Evolutionary conservation across 2,113 vertebrate species (phyloP).

Genomic region (Tympanuchus pallidicinctus): DNA sequence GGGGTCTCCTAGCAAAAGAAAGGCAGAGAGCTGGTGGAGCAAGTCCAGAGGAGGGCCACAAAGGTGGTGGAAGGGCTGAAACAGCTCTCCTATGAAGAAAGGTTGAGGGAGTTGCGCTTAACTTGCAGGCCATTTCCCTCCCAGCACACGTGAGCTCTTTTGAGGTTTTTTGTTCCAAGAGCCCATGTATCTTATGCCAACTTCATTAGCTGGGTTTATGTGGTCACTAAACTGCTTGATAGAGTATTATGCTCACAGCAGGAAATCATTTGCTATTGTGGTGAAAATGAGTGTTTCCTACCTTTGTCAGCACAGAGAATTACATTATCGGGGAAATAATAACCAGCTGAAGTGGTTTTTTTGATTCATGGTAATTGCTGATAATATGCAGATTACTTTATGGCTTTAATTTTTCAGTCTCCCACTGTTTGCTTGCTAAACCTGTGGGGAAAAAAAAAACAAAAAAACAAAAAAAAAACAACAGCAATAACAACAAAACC

Average conservation of each 20-base stretch:
- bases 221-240: slow-evolving; percentile 56
- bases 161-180: slow-evolving; percentile 6
- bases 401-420: slow-evolving; percentile 62
- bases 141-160: neutral
- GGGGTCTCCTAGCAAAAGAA: no score
- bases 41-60: no score
- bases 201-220: slow-evolving; percentile 66
- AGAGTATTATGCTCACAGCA: slow-evolving; percentile 37
- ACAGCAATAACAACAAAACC: no score
- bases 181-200: slow-evolving; percentile 31
- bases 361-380: slow-evolving; percentile 65
- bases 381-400: slow-evolving; percentile 63
- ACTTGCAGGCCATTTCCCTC: no score
- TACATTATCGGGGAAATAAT: slow-evolving; percentile 40
- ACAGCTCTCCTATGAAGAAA: no score
- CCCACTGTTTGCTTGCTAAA: slow-evolving; percentile 66
- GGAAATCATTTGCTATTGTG: slow-evolving; percentile 66
- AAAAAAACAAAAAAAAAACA: neutral
- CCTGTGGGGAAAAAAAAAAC: neutral
- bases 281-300: slow-evolving; percentile 59
- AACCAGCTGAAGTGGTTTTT: slow-evolving; percentile 40
- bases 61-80: no score
- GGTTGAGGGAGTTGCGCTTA: no score
- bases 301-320: slow-evolving; percentile 31
- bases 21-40: no score